Evolutionary conservation across 2,113 vertebrate species (phyloP).

Genomic region (Heterotilapia buettikoferi): DNA sequence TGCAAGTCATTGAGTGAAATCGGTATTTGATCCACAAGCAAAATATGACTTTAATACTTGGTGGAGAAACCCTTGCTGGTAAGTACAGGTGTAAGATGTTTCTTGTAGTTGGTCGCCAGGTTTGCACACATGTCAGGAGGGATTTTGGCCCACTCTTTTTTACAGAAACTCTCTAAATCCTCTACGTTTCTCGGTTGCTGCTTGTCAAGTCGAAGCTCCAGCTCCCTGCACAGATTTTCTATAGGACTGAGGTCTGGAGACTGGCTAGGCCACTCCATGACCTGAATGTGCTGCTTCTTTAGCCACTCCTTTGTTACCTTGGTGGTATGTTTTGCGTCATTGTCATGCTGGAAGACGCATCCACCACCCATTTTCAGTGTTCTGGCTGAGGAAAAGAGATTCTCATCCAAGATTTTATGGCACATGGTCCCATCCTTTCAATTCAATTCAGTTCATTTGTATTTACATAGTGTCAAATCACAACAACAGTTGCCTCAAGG

Average conservation of each 20-base stretch:
- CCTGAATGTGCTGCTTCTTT: neutral
- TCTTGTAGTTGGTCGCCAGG: neutral
- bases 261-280: neutral
- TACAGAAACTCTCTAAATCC: neutral
- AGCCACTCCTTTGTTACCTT: neutral
- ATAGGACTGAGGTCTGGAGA: neutral
- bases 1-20: neutral
- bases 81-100: neutral
- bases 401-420: neutral
- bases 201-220: accelerated
- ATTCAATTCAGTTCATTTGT: neutral
- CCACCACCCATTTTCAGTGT: neutral
- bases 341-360: neutral
- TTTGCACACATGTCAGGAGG: neutral
- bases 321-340: neutral
- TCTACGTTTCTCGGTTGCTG: accelerated
- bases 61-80: neutral
- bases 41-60: neutral
- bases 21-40: neutral
- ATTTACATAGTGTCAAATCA: neutral
- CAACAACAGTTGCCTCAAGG: neutral
- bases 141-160: neutral
- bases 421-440: neutral
- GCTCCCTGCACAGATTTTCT: neutral
- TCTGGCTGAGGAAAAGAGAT: neutral